A percentile compares a stretch with the other conserved stretches of the same genome.
phyloP scores from a whole-genome alignment of 2,888 invertebrate species.

The Sarcophaga rosellei region DNA sequence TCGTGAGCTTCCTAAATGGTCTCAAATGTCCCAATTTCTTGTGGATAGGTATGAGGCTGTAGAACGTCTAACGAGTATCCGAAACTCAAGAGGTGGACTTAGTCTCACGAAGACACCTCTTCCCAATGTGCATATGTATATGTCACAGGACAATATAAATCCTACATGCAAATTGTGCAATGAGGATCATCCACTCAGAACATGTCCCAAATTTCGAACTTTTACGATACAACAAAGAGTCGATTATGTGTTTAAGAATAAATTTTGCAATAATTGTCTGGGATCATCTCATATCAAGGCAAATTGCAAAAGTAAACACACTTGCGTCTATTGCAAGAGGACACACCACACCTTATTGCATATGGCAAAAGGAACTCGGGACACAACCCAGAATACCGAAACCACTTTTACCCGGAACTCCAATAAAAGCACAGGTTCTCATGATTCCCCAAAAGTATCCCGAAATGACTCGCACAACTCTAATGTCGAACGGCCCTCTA shows the following conservation, averaged over 20 bases:
- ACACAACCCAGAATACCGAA: neutral
- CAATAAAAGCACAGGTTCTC: neutral
- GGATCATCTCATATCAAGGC: too few relatives aligned
- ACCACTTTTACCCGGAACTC: neutral
- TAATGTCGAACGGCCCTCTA: neutral
- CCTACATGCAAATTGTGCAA: neutral
- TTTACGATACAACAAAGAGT: neutral
- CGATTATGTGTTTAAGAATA: neutral
- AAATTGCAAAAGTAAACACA: neutral
- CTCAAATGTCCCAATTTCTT: slow-evolving; percentile 21
- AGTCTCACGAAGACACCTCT: neutral
- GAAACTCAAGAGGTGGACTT: neutral
- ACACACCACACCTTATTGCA: neutral
- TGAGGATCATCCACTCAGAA: neutral
- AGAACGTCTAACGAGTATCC: neutral
- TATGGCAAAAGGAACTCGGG: neutral
- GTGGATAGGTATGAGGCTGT: slow-evolving; percentile 11
- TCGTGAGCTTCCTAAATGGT: slow-evolving; percentile 17
- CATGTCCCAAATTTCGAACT: neutral
- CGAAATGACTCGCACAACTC: neutral
- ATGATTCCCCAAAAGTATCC: too few relatives aligned
- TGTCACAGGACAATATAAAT: neutral
- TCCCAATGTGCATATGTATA: neutral
- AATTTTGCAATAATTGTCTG: too few relatives aligned
- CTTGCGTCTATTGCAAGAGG: neutral